Percentiles rank a stretch among this genome's conserved stretches.
These are phyloP conservation scores for Drosophila triauraria DNA, from an alignment of 1,140 invertebrate genomes.

Conservation along the genomic window DNA sequence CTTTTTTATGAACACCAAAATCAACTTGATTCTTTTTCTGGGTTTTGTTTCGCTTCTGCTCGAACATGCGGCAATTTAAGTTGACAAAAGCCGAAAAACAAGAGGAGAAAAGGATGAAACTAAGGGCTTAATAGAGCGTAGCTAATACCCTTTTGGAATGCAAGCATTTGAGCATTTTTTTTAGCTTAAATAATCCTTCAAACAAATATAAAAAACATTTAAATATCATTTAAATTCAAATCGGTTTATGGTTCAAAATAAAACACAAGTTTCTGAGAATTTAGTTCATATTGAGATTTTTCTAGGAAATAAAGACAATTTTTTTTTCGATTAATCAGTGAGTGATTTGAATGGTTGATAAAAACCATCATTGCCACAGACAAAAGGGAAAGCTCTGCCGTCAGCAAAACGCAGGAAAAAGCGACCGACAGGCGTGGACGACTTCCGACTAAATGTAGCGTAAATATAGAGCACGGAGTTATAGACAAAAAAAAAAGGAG, in stretches of 20 bases:
- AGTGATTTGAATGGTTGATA: constrained; percentile 12
- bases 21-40: constrained; percentile 23
- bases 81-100: constrained; percentile 25
- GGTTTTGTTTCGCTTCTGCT: constrained; percentile 12
- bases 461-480: constrained; percentile 65
- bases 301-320: not conserved
- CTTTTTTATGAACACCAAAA: constrained; percentile 50
- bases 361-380: constrained; percentile 7
- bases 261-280: not conserved
- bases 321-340: constrained; percentile 9
- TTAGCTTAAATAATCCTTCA: not conserved
- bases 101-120: not conserved
- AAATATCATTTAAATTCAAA: not conserved
- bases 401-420: constrained; percentile 38
- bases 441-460: constrained; percentile 66
- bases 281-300: not conserved
- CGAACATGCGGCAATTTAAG: constrained; percentile 44
- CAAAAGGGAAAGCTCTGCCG: constrained; percentile 28
- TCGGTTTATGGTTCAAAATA: not conserved
- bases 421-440: constrained; percentile 18
- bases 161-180: not conserved
- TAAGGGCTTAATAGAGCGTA: not conserved
- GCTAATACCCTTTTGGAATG: not conserved
- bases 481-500: constrained; percentile 22
- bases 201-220: not conserved